phyloP scores from a whole-genome alignment of 1,140 invertebrate genomes.

The Calosoma granatense region DNA sequence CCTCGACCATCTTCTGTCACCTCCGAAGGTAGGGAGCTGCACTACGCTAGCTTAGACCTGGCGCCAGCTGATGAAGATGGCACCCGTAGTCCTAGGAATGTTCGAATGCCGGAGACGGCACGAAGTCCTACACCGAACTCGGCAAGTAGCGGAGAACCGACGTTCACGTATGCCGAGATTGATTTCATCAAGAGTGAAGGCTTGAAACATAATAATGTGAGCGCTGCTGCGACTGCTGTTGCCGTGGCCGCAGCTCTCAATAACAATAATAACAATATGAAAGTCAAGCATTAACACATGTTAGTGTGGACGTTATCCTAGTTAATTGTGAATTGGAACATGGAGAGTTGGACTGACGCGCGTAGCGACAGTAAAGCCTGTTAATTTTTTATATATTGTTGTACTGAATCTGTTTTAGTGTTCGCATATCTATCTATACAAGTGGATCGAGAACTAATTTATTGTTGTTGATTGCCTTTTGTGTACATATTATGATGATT shows the following conservation, averaged over 20 bases:
- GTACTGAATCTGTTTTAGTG: background rate
- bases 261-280: conserved; percentile 15
- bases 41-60: conserved; percentile 58
- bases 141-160: conserved; percentile 34
- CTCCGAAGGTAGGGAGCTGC: conserved; percentile 36
- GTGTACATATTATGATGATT: background rate
- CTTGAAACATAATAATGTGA: conserved; percentile 32
- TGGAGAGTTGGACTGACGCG: background rate
- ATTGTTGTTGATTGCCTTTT: background rate
- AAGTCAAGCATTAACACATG: conserved; percentile 22
- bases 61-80: conserved; percentile 28
- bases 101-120: background rate
- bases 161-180: conserved; percentile 58
- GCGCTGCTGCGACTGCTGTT: too few species aligned
- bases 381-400: conserved; percentile 5
- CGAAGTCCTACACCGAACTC: conserved; percentile 23
- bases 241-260: background rate
- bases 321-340: too few species aligned
- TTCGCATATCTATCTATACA: background rate
- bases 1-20: conserved; percentile 34
- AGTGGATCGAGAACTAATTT: conserved; percentile 6
- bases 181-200: conserved; percentile 54
- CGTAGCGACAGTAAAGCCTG: background rate
- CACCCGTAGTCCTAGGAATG: conserved; percentile 13
- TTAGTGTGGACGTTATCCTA: too few species aligned